Base-by-base conservation (phyloP, 2,113 vertebrate genomes). In the Oryzias curvinotus region DNA sequence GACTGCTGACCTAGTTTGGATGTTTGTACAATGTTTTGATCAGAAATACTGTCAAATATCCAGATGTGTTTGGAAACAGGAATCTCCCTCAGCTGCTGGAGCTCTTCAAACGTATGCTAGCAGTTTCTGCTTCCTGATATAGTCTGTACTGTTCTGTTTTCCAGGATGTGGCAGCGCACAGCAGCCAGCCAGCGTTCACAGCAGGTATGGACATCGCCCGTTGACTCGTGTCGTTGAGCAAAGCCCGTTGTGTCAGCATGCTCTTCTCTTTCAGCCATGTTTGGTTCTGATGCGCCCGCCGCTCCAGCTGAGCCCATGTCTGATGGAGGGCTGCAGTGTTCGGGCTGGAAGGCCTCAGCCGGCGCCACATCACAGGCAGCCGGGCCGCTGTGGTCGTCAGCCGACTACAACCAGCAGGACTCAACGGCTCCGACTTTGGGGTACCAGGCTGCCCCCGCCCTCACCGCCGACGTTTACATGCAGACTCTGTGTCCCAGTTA, bases 401-500 rank as follows among this genome's bases (percentile, higher is more conserved):
- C 93, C 0, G 96, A 96, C 1, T 95, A 93, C 10, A 67, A 86
- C 85, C 89, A 85, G 64, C 86, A 88, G 49, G 85, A 89, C 16
- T 26, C 90, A 0, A 88, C 94, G 25, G 78, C 90, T 3, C 90
- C 81, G 62, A 62, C 62, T 26, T 52, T 65, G 66, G 57, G 85
- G 26, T 85, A 78, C 59, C 45, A 70, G 4, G 48, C 79, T 48
- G 77, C 83, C 67, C 84, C 92, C 0, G 85, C 94, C 0, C 94
- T 94, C 62, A 88, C 94, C 0, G 73, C 93, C 0, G 97, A 97
- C 23, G 92, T 96, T 91, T 98, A 94, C 3, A 94, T 98, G n/a
- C 96, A 95, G 89, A 94, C 96, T 0, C 15, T 98, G 85, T 94
- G 96, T 41, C 95, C 96, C 81, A 96, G 96, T 82, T 99, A 98